Evolutionary conservation across 1,140 invertebrate species (phyloP).

Genomic region (Brachystomella parvula): DNA sequence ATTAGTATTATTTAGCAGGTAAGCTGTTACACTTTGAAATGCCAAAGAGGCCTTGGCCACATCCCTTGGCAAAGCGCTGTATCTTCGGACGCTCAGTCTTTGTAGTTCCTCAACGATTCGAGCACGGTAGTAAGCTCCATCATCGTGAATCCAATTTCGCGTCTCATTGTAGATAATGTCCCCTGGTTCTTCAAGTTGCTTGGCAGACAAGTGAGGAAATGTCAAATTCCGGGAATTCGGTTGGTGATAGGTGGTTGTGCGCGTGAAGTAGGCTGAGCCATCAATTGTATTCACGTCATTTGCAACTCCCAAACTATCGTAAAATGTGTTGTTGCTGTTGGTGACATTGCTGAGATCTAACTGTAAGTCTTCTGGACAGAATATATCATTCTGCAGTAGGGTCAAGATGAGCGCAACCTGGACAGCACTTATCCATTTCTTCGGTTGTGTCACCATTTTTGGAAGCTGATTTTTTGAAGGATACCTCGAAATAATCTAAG

Average conservation of each 20-base stretch:
- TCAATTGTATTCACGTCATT: too few relatives aligned
- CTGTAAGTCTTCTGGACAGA: neutral
- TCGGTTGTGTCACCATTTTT: too few relatives aligned
- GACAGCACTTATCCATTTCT: too few relatives aligned
- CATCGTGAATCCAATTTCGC: neutral
- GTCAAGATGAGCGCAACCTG: too few relatives aligned
- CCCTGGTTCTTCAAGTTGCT: neutral
- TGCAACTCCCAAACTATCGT: neutral
- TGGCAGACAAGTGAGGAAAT: neutral
- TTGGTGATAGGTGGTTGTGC: neutral
- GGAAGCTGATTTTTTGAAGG: too few relatives aligned
- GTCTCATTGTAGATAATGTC: neutral
- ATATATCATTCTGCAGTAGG: too few relatives aligned
- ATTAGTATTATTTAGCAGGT: conserved; percentile 26
- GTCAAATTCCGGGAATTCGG: neutral
- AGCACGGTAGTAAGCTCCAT: neutral
- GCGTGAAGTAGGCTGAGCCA: neutral
- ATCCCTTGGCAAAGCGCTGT: neutral
- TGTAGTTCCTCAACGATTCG: conserved; percentile 4
- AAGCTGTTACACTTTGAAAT: conserved; percentile 35
- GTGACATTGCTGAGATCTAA: neutral
- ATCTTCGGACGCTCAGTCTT: neutral
- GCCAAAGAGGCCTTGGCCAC: conserved; percentile 14
- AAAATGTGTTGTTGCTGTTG: neutral
- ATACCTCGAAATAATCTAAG: too few relatives aligned